A percentile compares a stretch with the other conserved stretches of the same genome.
Evolutionary conservation across 2,797 vertebrate species (phyloP).

Genomic region (Pampus argenteus): DNA sequence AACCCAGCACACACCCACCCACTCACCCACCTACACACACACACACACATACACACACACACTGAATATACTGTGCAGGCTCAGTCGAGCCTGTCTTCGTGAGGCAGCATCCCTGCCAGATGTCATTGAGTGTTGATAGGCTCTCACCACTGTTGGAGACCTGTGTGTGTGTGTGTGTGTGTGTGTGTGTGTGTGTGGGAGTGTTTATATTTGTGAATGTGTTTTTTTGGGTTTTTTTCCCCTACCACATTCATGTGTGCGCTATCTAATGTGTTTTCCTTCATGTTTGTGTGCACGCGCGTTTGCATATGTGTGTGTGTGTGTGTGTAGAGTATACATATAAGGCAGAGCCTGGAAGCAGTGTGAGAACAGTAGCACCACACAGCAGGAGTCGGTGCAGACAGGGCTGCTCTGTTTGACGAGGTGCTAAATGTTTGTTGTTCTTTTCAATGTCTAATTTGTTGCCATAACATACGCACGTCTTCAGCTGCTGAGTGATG

Average conservation of each 20-base stretch:
- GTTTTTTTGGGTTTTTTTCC: too few relatives aligned
- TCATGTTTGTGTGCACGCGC: constrained; percentile 13
- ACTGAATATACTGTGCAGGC: constrained; percentile 62
- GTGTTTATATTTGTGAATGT: too few relatives aligned
- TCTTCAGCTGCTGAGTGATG: constrained; percentile 73
- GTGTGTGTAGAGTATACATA: constrained; percentile 49
- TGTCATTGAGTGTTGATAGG: constrained; percentile 84
- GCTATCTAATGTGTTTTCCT: constrained; percentile 38
- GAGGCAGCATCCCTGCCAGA: constrained; percentile 86
- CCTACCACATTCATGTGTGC: constrained; percentile 7
- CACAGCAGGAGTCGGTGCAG: constrained; percentile 71
- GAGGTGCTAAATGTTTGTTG: constrained; percentile 81
- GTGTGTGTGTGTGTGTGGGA: constrained; percentile 47
- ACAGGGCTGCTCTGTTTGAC: constrained; percentile 77
- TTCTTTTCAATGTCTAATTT: constrained; percentile 77
- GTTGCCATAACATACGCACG: constrained; percentile 74
- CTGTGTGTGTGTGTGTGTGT: constrained; percentile 66
- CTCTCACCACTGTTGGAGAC: constrained; percentile 68
- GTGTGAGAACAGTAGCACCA: constrained; percentile 69
- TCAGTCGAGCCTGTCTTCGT: constrained; percentile 69
- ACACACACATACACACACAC: constrained; percentile 23
- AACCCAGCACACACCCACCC: constrained; percentile 56
- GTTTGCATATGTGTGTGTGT: constrained; percentile 25
- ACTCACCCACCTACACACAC: constrained; percentile 41
- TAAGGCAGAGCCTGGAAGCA: constrained; percentile 60